Evolutionary conservation across 2,797 vertebrate species (phyloP).

Genomic region (Rachycentron canadum): DNA sequence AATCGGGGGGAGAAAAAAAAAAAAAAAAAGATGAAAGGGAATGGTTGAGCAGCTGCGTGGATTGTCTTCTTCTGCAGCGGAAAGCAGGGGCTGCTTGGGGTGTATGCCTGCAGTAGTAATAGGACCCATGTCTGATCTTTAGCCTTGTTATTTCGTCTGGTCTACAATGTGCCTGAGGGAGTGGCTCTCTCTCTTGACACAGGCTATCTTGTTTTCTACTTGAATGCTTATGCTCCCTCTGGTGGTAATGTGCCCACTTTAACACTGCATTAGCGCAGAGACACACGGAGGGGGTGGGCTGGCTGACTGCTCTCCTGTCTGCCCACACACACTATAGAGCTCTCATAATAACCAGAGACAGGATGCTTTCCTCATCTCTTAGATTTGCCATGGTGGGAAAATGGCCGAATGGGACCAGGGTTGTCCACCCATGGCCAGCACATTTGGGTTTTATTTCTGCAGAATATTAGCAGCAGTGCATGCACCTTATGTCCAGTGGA

Average conservation of each 20-base stretch:
- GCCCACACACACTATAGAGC: conserved; percentile 70
- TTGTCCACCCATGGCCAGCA: conserved; percentile 45
- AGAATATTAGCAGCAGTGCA: conserved; percentile 41
- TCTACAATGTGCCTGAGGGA: conserved; percentile 80
- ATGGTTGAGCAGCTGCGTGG: conserved; percentile 76
- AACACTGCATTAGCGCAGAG: conserved; percentile 85
- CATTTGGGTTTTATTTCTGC: conserved; percentile 61
- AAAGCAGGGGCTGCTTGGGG: conserved; percentile 62
- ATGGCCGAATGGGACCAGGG: conserved; percentile 58
- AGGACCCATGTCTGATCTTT: conserved; percentile 83
- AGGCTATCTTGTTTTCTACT: conserved; percentile 86
- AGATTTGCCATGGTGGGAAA: conserved; percentile 68
- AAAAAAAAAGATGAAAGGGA: conserved; percentile 74
- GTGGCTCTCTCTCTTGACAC: conserved; percentile 83
- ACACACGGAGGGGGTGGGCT: conserved; percentile 72
- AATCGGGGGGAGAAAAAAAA: conserved; percentile 58
- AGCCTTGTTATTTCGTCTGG: conserved; percentile 84
- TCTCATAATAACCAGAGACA: conserved; percentile 72
- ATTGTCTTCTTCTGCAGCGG: conserved; percentile 72
- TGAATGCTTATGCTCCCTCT: conserved; percentile 90
- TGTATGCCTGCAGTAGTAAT: conserved; percentile 80
- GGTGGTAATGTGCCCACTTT: conserved; percentile 88
- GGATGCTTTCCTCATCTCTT: conserved; percentile 72
- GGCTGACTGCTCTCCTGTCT: conserved; percentile 76
- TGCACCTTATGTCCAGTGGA: conserved; percentile 16